These are phyloP conservation scores for Drosophila mayri DNA, from an alignment of 1,140 invertebrate species.

Conservation along the genomic window DNA sequence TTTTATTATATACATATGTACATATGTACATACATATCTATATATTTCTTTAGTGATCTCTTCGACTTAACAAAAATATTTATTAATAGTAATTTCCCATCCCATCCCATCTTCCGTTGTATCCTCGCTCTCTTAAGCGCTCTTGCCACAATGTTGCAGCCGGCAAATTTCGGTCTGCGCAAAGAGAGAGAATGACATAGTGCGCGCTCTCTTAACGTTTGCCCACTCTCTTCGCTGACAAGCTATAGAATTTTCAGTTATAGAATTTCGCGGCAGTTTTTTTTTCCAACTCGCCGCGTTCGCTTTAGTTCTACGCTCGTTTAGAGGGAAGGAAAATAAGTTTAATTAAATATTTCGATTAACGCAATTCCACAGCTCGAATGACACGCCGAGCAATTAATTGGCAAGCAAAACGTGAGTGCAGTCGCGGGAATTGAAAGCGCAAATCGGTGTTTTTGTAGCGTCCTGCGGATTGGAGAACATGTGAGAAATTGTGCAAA, in stretches of 20 bases:
- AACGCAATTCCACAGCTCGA: constrained; percentile 38
- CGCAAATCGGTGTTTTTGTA: constrained; percentile 12
- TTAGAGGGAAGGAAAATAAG: constrained; percentile 40
- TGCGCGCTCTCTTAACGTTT: not conserved
- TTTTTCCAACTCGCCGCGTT: constrained; percentile 34
- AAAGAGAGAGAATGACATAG: not conserved
- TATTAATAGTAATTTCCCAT: constrained; percentile 18
- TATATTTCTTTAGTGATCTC: not conserved
- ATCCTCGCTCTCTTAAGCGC: not conserved
- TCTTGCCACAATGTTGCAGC: not conserved
- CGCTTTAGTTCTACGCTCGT: constrained; percentile 16
- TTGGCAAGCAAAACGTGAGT: constrained; percentile 30
- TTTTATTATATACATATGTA: not conserved
- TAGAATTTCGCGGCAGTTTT: constrained; percentile 58
- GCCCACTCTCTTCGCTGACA: not conserved
- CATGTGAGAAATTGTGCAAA: constrained; percentile 63
- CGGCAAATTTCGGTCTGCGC: constrained; percentile 5
- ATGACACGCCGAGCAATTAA: constrained; percentile 40
- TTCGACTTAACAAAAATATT: not conserved
- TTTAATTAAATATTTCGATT: constrained; percentile 65
- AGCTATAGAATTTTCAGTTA: constrained; percentile 14
- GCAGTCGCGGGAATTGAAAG: constrained; percentile 1
- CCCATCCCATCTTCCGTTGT: constrained; percentile 1
- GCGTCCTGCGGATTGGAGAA: constrained; percentile 48
- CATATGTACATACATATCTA: not conserved